Conservation (phyloP, 2,888 invertebrate genomes). For the Agrotis ipsilon region DNA sequence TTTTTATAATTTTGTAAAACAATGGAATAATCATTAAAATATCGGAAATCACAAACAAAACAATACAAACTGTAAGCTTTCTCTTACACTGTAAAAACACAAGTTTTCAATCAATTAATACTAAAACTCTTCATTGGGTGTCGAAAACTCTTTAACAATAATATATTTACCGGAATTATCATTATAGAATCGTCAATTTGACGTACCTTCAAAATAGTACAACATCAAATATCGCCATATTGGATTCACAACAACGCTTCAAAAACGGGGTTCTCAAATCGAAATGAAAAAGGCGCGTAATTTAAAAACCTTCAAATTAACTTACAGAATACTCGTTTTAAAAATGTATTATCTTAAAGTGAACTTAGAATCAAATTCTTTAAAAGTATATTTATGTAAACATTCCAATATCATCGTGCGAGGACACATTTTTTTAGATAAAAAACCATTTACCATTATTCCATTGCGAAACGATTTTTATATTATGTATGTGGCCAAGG, state of each 20-base stretch:
- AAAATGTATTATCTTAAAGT: background rate
- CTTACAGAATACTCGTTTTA: constrained; percentile 24
- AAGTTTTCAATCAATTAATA: constrained; percentile 69
- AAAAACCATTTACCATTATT: background rate
- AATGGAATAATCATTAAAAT: constrained; percentile 86
- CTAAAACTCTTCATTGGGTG: constrained; percentile 67
- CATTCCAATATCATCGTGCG: background rate
- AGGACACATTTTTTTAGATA: background rate
- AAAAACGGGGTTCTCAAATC: constrained; percentile 90
- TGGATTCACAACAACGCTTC: constrained; percentile 94
- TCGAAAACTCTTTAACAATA: constrained; percentile 76
- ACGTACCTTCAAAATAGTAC: constrained; percentile 91
- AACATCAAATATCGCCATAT: constrained; percentile 93
- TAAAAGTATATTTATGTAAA: background rate
- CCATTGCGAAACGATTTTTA: constrained; percentile 5
- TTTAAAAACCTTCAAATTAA: constrained; percentile 67
- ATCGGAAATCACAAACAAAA: constrained; percentile 91
- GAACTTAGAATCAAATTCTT: background rate
- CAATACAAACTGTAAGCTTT: constrained; percentile 88
- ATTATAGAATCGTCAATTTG: constrained; percentile 90
- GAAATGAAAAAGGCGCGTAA: constrained; percentile 78
- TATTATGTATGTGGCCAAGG: constrained; percentile 14
- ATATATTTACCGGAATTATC: constrained; percentile 87
- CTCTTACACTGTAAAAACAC: constrained; percentile 79
- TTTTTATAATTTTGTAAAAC: constrained; percentile 76